Conservation (phyloP, 2,797 vertebrate genomes). For the Artibeus jamaicensis region DNA sequence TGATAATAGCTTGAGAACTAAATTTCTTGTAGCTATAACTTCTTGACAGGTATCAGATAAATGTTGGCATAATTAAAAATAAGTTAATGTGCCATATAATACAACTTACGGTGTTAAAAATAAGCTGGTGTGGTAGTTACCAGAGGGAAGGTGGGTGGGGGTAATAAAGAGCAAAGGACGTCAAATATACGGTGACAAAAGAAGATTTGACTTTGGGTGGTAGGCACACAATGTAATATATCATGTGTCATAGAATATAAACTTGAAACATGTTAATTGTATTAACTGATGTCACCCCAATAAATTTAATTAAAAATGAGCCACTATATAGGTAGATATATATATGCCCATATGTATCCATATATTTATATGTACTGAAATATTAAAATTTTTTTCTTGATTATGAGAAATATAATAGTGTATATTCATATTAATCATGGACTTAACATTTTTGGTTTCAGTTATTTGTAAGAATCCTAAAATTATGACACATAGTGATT, state of each 20-base stretch:
- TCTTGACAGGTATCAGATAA: neutral
- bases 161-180: neutral
- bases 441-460: neutral
- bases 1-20: neutral
- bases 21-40: neutral
- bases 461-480: neutral
- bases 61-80: neutral
- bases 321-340: neutral
- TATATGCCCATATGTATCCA: neutral
- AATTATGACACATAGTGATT: neutral
- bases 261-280: neutral
- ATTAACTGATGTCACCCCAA: neutral
- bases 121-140: neutral
- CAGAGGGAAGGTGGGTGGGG: neutral
- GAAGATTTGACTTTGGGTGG: neutral
- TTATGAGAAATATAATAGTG: neutral
- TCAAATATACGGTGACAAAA: neutral
- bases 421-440: neutral
- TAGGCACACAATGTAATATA: neutral
- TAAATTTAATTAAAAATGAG: neutral
- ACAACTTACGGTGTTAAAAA: slow-evolving; percentile 7
- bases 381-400: neutral
- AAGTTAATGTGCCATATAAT: neutral
- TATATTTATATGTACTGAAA: neutral
- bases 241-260: neutral